Conservation (phyloP, 2,888 invertebrate genomes). For the Chrysolina haemoptera region DNA sequence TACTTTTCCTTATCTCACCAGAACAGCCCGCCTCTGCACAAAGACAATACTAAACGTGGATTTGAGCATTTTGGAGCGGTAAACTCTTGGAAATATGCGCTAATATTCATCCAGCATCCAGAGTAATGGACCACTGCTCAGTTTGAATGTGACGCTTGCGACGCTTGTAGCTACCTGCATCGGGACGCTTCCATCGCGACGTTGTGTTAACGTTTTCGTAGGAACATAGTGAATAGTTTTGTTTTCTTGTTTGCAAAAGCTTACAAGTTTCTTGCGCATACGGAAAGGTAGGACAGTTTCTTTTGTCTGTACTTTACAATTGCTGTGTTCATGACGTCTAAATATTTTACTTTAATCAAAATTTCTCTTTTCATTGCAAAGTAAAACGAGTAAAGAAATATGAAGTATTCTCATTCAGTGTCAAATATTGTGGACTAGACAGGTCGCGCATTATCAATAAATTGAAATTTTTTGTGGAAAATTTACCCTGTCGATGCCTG, state of each 20-base stretch:
- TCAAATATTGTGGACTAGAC: too few species aligned
- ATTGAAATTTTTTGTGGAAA: too few species aligned
- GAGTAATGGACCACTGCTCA: conserved; percentile 43
- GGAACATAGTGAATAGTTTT: conserved; percentile 2
- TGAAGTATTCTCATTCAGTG: too few species aligned
- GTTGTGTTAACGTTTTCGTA: conserved; percentile 8
- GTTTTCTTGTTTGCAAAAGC: background rate
- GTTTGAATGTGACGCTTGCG: conserved; percentile 35
- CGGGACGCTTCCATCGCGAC: conserved; percentile 16
- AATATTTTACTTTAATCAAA: too few species aligned
- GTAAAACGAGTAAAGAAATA: too few species aligned
- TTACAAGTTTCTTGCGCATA: background rate
- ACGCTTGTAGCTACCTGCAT: conserved; percentile 31
- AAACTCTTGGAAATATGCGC: conserved; percentile 44
- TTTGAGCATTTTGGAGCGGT: conserved; percentile 19
- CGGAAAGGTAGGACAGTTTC: background rate
- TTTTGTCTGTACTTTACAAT: background rate
- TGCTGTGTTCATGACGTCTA: background rate
- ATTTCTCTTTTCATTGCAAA: too few species aligned
- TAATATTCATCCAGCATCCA: conserved; percentile 44
- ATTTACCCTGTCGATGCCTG: too few species aligned
- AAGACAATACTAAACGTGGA: conserved; percentile 21
- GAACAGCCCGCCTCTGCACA: conserved; percentile 13
- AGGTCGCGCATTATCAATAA: too few species aligned
- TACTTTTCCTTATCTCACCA: background rate